Conservation (phyloP, 2,888 invertebrate genomes). For the Hirtodrosophila histrioides region DNA sequence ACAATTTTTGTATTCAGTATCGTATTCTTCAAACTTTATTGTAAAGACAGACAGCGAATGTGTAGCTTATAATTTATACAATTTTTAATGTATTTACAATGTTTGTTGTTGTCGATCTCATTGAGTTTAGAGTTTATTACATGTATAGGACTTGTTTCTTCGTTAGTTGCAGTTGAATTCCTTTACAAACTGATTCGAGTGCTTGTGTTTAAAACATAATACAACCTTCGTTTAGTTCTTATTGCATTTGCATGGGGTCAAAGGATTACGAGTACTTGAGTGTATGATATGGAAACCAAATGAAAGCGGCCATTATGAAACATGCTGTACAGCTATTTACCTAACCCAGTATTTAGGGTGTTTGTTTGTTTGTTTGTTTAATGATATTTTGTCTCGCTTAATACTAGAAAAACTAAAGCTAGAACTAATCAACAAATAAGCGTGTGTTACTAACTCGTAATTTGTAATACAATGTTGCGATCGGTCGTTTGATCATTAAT, state of each 20-base stretch:
- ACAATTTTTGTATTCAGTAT: slow-evolving; percentile 65
- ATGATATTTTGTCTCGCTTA: slow-evolving; percentile 56
- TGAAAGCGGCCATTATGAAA: slow-evolving; percentile 38
- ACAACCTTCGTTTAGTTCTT: slow-evolving; percentile 64
- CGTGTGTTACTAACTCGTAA: slow-evolving; percentile 80
- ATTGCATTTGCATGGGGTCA: slow-evolving; percentile 24
- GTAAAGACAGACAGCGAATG: slow-evolving; percentile 59
- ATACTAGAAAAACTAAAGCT: slow-evolving; percentile 74
- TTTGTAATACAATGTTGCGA: slow-evolving; percentile 79
- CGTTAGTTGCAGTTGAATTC: slow-evolving; percentile 25
- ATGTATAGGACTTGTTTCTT: slow-evolving; percentile 59
- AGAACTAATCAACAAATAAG: slow-evolving; percentile 83
- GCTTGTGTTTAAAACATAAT: slow-evolving; percentile 68
- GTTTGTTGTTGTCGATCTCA: slow-evolving; percentile 35
- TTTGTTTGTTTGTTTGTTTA: slow-evolving; percentile 31
- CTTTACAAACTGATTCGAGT: slow-evolving; percentile 26
- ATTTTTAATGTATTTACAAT: slow-evolving; percentile 53
- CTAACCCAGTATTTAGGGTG: slow-evolving; percentile 28
- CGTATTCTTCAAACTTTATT: slow-evolving; percentile 44
- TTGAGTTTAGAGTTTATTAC: slow-evolving; percentile 56
- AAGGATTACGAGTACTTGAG: background rate
- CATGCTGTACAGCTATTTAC: slow-evolving; percentile 35
- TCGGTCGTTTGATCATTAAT: slow-evolving; percentile 56
- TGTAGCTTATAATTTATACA: slow-evolving; percentile 59
- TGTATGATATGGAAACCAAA: slow-evolving; percentile 42